A percentile compares a stretch with the other conserved stretches of the same genome.
Evolutionary conservation across 2,797 vertebrate species (phyloP).

Genomic region (Anguilla pacifica): DNA sequence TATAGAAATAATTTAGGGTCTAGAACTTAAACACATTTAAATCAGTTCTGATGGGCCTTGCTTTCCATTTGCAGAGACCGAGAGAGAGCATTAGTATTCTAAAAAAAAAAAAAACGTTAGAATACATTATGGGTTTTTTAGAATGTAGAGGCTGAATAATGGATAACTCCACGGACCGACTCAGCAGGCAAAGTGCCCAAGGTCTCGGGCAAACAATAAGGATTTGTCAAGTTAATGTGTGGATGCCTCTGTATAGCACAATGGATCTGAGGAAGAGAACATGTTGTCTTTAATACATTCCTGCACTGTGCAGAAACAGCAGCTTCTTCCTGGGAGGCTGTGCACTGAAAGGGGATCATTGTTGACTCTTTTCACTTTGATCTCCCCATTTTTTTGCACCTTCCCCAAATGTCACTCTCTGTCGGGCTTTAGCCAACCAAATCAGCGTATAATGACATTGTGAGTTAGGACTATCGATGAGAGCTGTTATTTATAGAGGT

Average conservation of each 20-base stretch:
- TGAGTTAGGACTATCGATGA: not conserved
- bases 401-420: not conserved
- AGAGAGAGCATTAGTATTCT: slow-evolving; percentile 59
- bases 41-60: not conserved
- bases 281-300: slow-evolving; percentile 30
- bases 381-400: not conserved
- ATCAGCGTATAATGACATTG: not conserved
- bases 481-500: not conserved
- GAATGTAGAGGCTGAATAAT: slow-evolving; percentile 36
- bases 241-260: slow-evolving; percentile 53
- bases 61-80: slow-evolving; percentile 57
- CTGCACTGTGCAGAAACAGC: not conserved
- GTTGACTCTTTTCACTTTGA: not conserved
- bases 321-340: not conserved
- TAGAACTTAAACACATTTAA: not conserved
- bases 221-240: slow-evolving; percentile 27
- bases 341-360: slow-evolving; percentile 22
- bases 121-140: slow-evolving; percentile 42
- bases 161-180: slow-evolving; percentile 20
- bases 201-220: slow-evolving; percentile 35
- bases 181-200: slow-evolving; percentile 29
- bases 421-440: not conserved
- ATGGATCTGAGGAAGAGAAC: slow-evolving; percentile 53
- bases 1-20: not conserved
- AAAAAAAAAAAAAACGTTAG: slow-evolving; percentile 24